Evolutionary conservation across 2,113 vertebrate genomes (phyloP).

Genomic region (Grammomys surdaster): DNA sequence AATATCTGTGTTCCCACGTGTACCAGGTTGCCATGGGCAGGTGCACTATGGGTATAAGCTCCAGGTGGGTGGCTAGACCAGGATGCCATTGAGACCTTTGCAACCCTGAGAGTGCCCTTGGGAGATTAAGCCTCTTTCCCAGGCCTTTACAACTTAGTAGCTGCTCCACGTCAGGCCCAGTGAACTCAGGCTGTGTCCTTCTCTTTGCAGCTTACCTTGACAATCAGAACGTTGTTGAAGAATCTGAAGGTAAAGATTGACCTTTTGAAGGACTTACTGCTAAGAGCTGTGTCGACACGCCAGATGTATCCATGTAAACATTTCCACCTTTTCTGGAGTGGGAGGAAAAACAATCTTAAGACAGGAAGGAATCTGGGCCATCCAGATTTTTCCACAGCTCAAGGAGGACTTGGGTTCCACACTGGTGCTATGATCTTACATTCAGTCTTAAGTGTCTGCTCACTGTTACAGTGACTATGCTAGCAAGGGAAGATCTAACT

Average conservation of each 20-base stretch:
- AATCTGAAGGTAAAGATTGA: slow-evolving; percentile 93
- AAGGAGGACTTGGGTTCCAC: slow-evolving; percentile 47
- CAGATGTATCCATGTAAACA: slow-evolving; percentile 93
- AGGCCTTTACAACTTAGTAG: neutral
- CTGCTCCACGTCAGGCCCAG: neutral
- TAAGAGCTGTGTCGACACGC: slow-evolving; percentile 90
- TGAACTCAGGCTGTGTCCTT: slow-evolving; percentile 74
- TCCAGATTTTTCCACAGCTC: neutral
- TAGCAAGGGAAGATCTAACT: neutral
- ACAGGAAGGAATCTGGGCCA: slow-evolving; percentile 60
- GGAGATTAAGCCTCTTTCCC: neutral
- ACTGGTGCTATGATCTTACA: neutral
- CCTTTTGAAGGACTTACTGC: slow-evolving; percentile 93
- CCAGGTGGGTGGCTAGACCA: neutral
- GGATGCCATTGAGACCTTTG: neutral
- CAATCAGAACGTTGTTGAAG: slow-evolving; percentile 92
- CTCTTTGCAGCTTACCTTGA: slow-evolving; percentile 92
- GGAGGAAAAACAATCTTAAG: slow-evolving; percentile 31
- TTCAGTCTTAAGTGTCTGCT: slow-evolving; percentile 48
- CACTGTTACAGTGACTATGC: slow-evolving; percentile 53
- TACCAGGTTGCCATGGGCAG: neutral
- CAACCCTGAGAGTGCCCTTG: neutral
- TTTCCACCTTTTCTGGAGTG: slow-evolving; percentile 36
- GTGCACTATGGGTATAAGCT: too few relatives aligned
- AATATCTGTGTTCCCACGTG: fast-evolving